Conservation (phyloP, 2,888 invertebrate species). For the Latheticus oryzae region DNA sequence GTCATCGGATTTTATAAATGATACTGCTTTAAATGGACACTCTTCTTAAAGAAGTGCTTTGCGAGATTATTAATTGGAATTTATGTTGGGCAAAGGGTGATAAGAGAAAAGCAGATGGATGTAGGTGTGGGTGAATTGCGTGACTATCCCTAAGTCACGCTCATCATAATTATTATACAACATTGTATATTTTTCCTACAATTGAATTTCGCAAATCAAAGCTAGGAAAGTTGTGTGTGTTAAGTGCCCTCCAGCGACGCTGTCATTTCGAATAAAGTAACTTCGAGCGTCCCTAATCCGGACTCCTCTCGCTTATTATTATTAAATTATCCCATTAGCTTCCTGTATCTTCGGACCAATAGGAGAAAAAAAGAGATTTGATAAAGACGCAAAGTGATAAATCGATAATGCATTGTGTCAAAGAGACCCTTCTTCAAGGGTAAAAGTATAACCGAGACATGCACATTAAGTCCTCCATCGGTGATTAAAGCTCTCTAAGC, state of each 20-base stretch:
- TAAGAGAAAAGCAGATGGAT: too few relatives aligned
- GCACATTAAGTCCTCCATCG: conserved; percentile 42
- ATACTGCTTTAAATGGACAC: too few relatives aligned
- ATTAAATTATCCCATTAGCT: conserved; percentile 48
- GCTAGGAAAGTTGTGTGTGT: conserved; percentile 29
- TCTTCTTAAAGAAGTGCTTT: background rate
- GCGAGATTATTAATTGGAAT: background rate
- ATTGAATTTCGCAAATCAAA: too few relatives aligned
- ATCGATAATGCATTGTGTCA: conserved; percentile 36
- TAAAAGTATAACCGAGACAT: conserved; percentile 39
- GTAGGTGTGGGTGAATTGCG: too few relatives aligned
- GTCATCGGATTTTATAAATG: conserved; percentile 16
- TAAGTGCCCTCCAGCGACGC: conserved; percentile 39
- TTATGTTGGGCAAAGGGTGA: conserved; percentile 1
- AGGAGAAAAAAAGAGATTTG: conserved; percentile 16
- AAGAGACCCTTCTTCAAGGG: conserved; percentile 22
- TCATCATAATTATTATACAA: conserved; percentile 7
- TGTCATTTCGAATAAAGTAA: conserved; percentile 38
- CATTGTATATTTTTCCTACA: conserved; percentile 18
- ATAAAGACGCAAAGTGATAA: conserved; percentile 23
- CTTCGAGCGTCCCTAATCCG: conserved; percentile 28
- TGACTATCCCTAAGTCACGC: too few relatives aligned
- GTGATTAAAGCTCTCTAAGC: conserved; percentile 43
- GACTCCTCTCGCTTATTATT: conserved; percentile 45
- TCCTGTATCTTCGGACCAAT: conserved; percentile 20